These are phyloP conservation scores for Corvus cornix DNA, from an alignment of 2,113 vertebrate species.

Conservation along the genomic window DNA sequence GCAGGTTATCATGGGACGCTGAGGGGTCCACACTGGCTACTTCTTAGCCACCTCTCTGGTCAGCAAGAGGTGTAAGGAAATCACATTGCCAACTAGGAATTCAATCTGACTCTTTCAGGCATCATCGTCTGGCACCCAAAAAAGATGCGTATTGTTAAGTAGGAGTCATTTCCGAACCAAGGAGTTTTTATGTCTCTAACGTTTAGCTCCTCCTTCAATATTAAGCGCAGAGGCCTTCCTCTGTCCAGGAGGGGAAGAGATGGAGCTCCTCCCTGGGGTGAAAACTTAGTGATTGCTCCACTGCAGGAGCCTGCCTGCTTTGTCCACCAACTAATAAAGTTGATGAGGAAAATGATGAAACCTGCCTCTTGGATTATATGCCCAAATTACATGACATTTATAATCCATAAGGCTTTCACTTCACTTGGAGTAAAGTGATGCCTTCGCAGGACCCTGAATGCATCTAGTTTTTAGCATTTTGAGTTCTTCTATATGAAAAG, in stretches of 20 bases:
- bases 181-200: not conserved
- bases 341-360: not conserved
- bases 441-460: not conserved
- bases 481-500: not conserved
- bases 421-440: not conserved
- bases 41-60: not conserved
- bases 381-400: not conserved
- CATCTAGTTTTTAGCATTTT: not conserved
- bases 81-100: not conserved
- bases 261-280: not conserved
- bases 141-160: not conserved
- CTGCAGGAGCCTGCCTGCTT: not conserved
- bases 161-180: not conserved
- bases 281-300: not conserved
- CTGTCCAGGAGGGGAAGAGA: not conserved
- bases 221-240: not conserved
- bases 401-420: not conserved
- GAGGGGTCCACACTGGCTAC: fast-evolving
- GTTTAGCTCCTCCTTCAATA: not conserved
- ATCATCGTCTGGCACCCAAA: too few species aligned
- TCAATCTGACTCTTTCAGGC: not conserved
- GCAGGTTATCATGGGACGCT: fast-evolving
- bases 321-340: not conserved
- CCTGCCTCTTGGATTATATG: not conserved
- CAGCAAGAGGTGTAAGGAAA: not conserved